Conservation (phyloP, 2,113 vertebrate species). For the Alexandromys fortis region DNA sequence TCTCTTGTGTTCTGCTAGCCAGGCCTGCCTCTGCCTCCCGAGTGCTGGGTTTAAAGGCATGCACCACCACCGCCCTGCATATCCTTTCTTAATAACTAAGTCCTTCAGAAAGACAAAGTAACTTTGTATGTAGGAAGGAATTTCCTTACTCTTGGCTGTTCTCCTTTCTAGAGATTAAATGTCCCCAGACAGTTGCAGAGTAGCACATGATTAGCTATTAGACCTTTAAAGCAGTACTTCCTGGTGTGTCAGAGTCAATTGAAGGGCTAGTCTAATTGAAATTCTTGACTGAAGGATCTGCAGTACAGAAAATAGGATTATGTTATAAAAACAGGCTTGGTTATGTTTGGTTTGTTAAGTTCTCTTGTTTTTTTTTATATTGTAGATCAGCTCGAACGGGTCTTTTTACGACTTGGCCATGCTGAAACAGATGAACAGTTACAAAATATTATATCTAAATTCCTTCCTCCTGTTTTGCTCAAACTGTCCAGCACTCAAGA, state of each 20-base stretch:
- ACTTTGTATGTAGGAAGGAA: slow-evolving; percentile 3
- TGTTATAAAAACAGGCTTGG: neutral
- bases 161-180: slow-evolving; percentile 1
- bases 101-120: neutral
- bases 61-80: too few relatives aligned
- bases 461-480: slow-evolving; percentile 97
- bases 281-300: slow-evolving; percentile 17
- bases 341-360: slow-evolving; percentile 66
- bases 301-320: neutral
- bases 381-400: slow-evolving; percentile 97
- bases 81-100: neutral
- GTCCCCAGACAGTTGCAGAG: neutral
- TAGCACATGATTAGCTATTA: neutral
- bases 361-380: slow-evolving; percentile 66
- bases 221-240: neutral
- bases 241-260: neutral
- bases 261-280: neutral
- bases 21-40: too few relatives aligned
- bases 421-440: slow-evolving; percentile 98
- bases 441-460: slow-evolving; percentile 99
- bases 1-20: neutral
- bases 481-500: slow-evolving; percentile 98
- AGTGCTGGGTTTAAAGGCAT: too few relatives aligned
- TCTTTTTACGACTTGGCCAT: slow-evolving; percentile 98
- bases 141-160: slow-evolving; percentile 31